Evolutionary conservation across 2,888 invertebrate genomes (phyloP).

Genomic region (Papilio demoleus): DNA sequence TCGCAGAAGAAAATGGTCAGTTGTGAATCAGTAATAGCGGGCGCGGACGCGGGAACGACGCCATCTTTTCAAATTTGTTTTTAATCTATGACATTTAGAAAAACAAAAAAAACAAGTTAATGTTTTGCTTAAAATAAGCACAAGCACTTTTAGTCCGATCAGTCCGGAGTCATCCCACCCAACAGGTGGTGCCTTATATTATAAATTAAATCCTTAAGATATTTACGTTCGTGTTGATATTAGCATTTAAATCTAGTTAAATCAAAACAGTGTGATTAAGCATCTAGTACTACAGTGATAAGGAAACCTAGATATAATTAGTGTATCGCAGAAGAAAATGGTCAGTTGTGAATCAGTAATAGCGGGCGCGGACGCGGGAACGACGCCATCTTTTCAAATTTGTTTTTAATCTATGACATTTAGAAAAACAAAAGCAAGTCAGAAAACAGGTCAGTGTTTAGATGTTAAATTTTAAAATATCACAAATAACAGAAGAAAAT

Average conservation of each 20-base stretch:
- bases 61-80: conserved; percentile 15
- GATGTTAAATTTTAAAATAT: not conserved
- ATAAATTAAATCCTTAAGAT: not conserved
- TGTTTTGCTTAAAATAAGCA: not conserved
- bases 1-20: conserved; percentile 31
- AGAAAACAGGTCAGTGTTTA: conserved; percentile 35
- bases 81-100: conserved; percentile 14
- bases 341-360: conserved; percentile 34
- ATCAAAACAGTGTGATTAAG: conserved; percentile 33
- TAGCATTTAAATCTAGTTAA: not conserved
- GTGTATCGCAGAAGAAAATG: conserved; percentile 26
- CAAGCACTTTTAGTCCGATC: not conserved
- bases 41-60: conserved; percentile 32
- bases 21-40: conserved; percentile 24
- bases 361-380: conserved; percentile 30
- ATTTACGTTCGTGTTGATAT: not conserved
- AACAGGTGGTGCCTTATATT: not conserved
- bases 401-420: conserved; percentile 11
- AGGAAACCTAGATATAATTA: conserved; percentile 38
- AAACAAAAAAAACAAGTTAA: conserved; percentile 33
- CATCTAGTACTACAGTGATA: conserved; percentile 27
- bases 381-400: conserved; percentile 23
- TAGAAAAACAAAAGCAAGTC: conserved; percentile 8
- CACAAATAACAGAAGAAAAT: not conserved
- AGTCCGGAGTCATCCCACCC: not conserved